Evolutionary conservation across 2,888 invertebrate genomes (phyloP), one percentile per base, ranked within the genome.

Genomic region (Xestoiulus laeticollis): DNA sequence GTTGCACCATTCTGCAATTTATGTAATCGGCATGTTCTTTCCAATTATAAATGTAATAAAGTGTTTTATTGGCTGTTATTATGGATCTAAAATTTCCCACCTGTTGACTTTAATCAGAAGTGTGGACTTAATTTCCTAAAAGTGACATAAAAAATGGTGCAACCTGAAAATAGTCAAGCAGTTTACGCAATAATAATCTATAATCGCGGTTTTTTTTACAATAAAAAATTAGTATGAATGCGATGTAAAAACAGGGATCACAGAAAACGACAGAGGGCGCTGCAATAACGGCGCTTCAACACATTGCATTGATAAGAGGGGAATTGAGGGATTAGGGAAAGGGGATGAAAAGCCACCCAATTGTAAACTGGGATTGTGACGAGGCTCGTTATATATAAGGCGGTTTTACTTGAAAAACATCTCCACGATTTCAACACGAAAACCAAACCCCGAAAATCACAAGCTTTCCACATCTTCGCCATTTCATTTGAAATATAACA

Each of bases 261-360:
- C 78, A 78, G 78, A 78, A 78, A 78, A 78, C 78, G 78, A 78
- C 78, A 78, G 78, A 78, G 78, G 78, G 78, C 78, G 68, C 68
- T 68, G 68, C 26, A 26, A 26, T 68, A 26, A 68, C 2, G 68
- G 68, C 68, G 78, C 78, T 78, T 78, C 78, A 78, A 78, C 78
- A 78, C 78, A 78, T 78, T 78, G 78, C 78, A 78, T 78, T 78
- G 78, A 78, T 32, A 4, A 30, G 16, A 78, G 68, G 68, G 68
- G n/a, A 59, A 19, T 22, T 19, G 48, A 48, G 59, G 16, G 78
- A 16, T 78, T 30, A 26, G 78, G 26, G 78, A 30, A 30, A 14
- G 48, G 30, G 16, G 30, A 30, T 78, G 30, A 78, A 78, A 78
- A 30, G 78, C 78, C 14, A 30, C 30, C 78, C 78, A 78, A 78